Conservation (phyloP, 2,797 vertebrate genomes). For the Scolopax rusticola region DNA sequence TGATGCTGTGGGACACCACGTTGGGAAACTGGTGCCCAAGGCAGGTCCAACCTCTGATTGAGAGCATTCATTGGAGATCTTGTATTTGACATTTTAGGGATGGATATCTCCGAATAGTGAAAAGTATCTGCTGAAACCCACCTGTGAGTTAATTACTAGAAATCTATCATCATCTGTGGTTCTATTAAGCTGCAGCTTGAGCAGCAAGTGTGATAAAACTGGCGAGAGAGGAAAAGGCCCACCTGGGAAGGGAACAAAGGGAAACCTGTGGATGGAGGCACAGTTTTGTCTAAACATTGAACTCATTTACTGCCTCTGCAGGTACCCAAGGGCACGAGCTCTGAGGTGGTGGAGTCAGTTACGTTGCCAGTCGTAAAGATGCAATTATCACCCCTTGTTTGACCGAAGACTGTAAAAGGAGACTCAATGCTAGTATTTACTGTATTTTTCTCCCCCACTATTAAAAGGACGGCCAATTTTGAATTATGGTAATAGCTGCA, state of each 20-base stretch:
- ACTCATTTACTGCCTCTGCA: not conserved
- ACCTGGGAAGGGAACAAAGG: not conserved
- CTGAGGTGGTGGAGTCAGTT: constrained; percentile 58
- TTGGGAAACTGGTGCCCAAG: not conserved
- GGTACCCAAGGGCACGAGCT: constrained; percentile 54
- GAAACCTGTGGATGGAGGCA: not conserved
- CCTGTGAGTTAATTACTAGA: rapidly evolving
- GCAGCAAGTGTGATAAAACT: not conserved
- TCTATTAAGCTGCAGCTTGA: not conserved
- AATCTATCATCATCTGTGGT: not conserved
- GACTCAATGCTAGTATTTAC: constrained; percentile 62
- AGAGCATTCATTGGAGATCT: not conserved
- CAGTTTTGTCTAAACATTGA: not conserved
- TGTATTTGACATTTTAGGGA: not conserved
- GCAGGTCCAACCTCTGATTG: not conserved
- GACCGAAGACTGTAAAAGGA: constrained; percentile 70
- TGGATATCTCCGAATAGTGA: not conserved
- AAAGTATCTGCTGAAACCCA: not conserved
- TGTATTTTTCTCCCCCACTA: constrained; percentile 46
- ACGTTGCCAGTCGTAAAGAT: constrained; percentile 74
- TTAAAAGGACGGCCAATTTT: constrained; percentile 78
- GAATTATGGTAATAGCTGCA: constrained; percentile 74
- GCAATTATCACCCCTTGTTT: constrained; percentile 72
- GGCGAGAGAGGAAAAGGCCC: not conserved
- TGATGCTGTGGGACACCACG: not conserved